Conservation (phyloP, 2,888 invertebrate species). For the Aporophyla lueneburgensis region DNA sequence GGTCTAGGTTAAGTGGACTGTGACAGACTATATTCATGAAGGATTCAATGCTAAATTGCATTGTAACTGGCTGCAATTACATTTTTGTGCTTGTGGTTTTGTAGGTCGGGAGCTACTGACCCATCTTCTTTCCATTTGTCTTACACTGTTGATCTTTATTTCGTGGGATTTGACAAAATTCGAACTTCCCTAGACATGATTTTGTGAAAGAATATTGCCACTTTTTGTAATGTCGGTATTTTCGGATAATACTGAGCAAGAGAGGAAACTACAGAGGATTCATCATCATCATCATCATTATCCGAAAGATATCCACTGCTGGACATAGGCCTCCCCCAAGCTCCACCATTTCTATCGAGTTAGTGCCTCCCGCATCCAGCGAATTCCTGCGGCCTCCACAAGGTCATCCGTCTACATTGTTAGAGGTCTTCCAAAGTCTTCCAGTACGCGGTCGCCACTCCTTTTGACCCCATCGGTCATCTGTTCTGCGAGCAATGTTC, state of each 20-base stretch:
- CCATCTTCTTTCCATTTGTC: neutral
- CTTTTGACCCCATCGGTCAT: too few relatives aligned
- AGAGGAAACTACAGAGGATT: neutral
- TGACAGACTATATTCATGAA: slow-evolving; percentile 42
- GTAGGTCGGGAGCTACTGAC: slow-evolving; percentile 14
- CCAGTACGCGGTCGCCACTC: too few relatives aligned
- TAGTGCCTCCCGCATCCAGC: too few relatives aligned
- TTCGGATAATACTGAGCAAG: neutral
- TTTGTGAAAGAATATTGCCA: neutral
- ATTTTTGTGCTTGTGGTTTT: slow-evolving; percentile 26
- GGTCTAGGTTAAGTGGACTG: slow-evolving; percentile 48
- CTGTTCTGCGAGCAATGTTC: too few relatives aligned
- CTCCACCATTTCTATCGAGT: too few relatives aligned
- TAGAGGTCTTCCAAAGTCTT: too few relatives aligned
- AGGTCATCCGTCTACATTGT: too few relatives aligned
- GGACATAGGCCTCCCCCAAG: too few relatives aligned
- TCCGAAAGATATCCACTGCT: too few relatives aligned
- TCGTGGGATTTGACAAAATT: neutral
- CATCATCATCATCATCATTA: too few relatives aligned
- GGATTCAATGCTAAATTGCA: slow-evolving; percentile 40
- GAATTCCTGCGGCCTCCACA: too few relatives aligned
- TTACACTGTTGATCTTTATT: neutral
- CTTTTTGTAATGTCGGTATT: neutral
- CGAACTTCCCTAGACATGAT: too few relatives aligned
- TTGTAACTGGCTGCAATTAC: slow-evolving; percentile 34